Base-by-base conservation (phyloP, 2,797 vertebrate genomes). In the Bradypodion ventrale region DNA sequence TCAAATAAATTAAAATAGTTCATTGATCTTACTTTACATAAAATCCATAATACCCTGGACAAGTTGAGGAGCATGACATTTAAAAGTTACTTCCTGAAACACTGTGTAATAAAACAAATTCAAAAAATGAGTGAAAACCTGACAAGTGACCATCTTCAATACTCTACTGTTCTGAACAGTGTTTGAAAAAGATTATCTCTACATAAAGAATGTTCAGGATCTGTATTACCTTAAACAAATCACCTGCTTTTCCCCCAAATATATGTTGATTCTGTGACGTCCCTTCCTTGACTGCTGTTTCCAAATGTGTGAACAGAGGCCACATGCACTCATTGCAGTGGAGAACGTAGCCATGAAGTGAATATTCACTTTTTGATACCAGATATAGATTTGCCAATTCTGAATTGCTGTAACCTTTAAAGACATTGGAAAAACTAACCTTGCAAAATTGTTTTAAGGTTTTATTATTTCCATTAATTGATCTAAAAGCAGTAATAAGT, bases 291-390 rank as follows among this genome's bases (percentile, higher is more conserved):
- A 98, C 93, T 0, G 97, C 96, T 1, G 27, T 90, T 80, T 98
- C 97, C 82, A 98, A 93, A 79, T 96, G 93, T 44, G 96, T 94
- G 90, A 97, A 98, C 46, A 96, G 91, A 27, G 95, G 94, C 98
- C 98, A 98, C 52, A 95, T 1, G 5, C 90, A 91, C 29, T 96
- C 92, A 32, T 97, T 92, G 37, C 93, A 95, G 86, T 97, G 94
- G 25, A 94, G 90, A 86, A 98, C 91, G 86, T 97, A 96, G n/a
- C 91, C 94, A 10, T 96, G 96, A 83, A 99, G 95, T 0, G 98
- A 97, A 68, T 89, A 87, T 29, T 95, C 92, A 35, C 95, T 92
- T 23, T 96, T 94, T 0, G 97, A 97, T 15, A 90, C 91, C 89
- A 99, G 93, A 87, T 96, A 97, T 0, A 72, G 89, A 19, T 87